Percentiles rank a stretch among this genome's conserved stretches.
These are phyloP conservation scores for Cyanistes caeruleus DNA, from an alignment of 2,113 vertebrate genomes.

Conservation along the genomic window DNA sequence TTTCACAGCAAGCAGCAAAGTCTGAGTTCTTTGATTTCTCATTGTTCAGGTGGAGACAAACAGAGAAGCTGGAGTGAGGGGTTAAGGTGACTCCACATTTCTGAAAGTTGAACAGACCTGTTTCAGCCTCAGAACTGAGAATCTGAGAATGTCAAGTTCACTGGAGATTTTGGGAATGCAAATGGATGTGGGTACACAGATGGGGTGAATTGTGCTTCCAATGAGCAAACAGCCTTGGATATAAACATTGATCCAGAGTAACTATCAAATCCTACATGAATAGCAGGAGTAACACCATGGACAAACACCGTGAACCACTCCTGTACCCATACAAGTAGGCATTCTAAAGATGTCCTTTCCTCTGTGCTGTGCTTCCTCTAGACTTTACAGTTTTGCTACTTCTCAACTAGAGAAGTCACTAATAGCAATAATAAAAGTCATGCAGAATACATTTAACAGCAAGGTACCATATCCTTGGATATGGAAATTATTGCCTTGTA, in stretches of 20 bases:
- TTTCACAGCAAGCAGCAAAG: background rate
- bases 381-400: background rate
- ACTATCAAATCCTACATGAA: background rate
- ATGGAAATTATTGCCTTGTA: conserved; percentile 10
- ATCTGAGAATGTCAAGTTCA: background rate
- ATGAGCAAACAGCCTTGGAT: fast-evolving
- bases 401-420: background rate
- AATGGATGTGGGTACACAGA: background rate
- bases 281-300: background rate
- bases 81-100: background rate
- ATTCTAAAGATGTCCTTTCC: background rate
- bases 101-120: background rate
- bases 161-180: background rate
- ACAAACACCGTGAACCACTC: background rate
- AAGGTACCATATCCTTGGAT: background rate
- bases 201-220: background rate
- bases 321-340: background rate
- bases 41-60: background rate
- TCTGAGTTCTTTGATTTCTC: background rate
- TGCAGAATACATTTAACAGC: background rate
- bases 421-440: background rate
- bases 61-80: background rate
- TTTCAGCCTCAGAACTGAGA: background rate
- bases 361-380: background rate
- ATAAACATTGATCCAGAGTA: background rate